Conservation (phyloP, 2,797 vertebrate species). For the Uromys caudimaculatus region DNA sequence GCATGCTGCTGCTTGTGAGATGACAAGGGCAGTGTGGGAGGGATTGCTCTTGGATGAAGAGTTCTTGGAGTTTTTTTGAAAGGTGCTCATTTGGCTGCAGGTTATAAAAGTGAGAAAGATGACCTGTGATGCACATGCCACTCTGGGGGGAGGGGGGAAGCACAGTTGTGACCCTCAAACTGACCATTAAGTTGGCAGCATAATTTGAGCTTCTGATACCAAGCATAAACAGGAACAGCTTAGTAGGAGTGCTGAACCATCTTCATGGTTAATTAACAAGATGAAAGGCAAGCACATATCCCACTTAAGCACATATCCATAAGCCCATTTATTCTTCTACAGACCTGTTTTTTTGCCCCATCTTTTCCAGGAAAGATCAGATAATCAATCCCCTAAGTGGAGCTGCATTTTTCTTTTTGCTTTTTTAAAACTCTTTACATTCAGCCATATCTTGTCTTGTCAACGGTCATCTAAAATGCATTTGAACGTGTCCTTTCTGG, state of each 20-base stretch:
- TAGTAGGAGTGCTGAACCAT: neutral
- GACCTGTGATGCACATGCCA: neutral
- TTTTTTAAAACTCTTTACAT: neutral
- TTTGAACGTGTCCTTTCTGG: neutral
- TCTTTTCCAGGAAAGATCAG: neutral
- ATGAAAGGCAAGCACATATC: neutral
- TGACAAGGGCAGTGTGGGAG: neutral
- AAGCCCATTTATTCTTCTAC: neutral
- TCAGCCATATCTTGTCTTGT: neutral
- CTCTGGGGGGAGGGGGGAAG: neutral
- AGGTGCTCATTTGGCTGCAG: neutral
- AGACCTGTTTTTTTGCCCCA: neutral
- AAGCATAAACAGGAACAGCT: constrained; percentile 16
- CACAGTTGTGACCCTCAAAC: neutral
- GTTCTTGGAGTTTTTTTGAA: constrained; percentile 41
- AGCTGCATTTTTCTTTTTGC: neutral
- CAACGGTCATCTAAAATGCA: neutral
- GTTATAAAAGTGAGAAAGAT: neutral
- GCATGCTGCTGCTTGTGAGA: neutral
- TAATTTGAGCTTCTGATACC: constrained; percentile 21
- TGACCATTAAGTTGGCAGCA: neutral
- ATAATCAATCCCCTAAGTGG: neutral
- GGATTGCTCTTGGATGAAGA: constrained; percentile 32
- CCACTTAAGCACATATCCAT: neutral
- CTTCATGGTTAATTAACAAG: neutral